Conservation (phyloP, 2,888 invertebrate species). For the Oscheius sp. region DNA sequence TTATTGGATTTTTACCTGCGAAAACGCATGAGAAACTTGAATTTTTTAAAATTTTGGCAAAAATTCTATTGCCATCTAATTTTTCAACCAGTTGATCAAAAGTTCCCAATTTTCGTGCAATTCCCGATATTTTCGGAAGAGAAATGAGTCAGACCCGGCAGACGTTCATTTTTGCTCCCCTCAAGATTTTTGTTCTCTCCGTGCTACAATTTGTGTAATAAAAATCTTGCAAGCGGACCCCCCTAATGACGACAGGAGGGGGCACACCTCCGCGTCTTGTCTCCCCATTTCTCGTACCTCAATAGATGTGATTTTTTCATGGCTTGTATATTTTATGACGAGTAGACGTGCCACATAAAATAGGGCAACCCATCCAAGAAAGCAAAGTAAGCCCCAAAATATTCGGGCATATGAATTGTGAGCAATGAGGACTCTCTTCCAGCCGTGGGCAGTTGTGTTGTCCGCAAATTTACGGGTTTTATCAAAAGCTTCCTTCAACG, state of each 20-base stretch:
- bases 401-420: constrained; percentile 36
- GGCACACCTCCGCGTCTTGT: background rate
- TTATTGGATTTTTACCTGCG: too few species aligned
- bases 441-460: constrained; percentile 63
- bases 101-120: too few species aligned
- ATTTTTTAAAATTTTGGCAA: too few species aligned
- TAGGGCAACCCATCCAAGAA: constrained; percentile 45
- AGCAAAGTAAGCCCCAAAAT: constrained; percentile 49
- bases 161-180: too few species aligned
- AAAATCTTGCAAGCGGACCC: background rate
- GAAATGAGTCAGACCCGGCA: too few species aligned
- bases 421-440: constrained; percentile 56
- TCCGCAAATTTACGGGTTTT: constrained; percentile 45
- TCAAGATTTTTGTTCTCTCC: too few species aligned
- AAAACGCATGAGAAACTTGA: too few species aligned
- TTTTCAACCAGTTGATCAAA: too few species aligned
- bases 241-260: background rate
- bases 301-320: constrained; percentile 62
- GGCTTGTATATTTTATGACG: constrained; percentile 45
- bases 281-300: constrained; percentile 42
- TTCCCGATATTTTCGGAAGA: too few species aligned
- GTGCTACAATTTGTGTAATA: too few species aligned
- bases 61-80: too few species aligned
- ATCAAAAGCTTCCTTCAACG: background rate
- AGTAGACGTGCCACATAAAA: constrained; percentile 44